Percentiles rank a stretch among this genome's conserved stretches.
Evolutionary conservation across 2,888 invertebrate genomes (phyloP).

Genomic region (Eupithecia exiguata): DNA sequence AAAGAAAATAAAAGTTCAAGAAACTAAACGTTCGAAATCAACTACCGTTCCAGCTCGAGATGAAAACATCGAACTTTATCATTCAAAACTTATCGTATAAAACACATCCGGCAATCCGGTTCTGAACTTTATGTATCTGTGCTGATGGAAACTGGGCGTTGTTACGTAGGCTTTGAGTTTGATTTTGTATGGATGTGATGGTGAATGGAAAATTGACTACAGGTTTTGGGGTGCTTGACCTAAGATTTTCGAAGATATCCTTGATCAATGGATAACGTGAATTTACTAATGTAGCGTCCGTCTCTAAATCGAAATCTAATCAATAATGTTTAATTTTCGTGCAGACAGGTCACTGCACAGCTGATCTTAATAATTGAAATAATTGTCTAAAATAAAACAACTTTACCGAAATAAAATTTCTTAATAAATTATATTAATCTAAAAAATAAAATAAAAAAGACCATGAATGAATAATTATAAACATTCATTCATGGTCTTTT

Average conservation of each 20-base stretch:
- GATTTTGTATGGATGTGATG: not conserved
- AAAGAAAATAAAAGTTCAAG: slow-evolving; percentile 36
- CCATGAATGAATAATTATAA: too few relatives aligned
- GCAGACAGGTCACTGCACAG: not conserved
- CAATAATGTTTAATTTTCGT: not conserved
- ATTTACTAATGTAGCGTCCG: too few relatives aligned
- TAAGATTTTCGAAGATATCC: not conserved
- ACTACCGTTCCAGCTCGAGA: slow-evolving; percentile 28
- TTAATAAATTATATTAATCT: too few relatives aligned
- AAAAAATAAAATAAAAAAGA: too few relatives aligned
- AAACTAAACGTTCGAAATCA: slow-evolving; percentile 34
- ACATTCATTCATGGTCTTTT: too few relatives aligned
- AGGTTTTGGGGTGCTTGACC: not conserved
- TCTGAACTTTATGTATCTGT: slow-evolving; percentile 23
- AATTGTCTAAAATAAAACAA: not conserved
- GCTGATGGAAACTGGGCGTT: not conserved
- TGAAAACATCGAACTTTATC: slow-evolving; percentile 44
- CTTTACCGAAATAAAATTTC: not conserved
- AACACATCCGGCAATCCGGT: slow-evolving; percentile 50
- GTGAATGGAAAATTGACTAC: slow-evolving; percentile 2
- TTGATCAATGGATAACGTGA: not conserved
- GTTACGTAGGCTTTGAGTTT: not conserved
- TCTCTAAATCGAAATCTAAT: too few relatives aligned
- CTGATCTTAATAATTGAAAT: not conserved
- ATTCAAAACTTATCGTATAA: slow-evolving; percentile 54